Percentiles rank a stretch among this genome's conserved stretches.
Conservation (phyloP, 1,140 invertebrate species). For the Papilio glaucus region DNA sequence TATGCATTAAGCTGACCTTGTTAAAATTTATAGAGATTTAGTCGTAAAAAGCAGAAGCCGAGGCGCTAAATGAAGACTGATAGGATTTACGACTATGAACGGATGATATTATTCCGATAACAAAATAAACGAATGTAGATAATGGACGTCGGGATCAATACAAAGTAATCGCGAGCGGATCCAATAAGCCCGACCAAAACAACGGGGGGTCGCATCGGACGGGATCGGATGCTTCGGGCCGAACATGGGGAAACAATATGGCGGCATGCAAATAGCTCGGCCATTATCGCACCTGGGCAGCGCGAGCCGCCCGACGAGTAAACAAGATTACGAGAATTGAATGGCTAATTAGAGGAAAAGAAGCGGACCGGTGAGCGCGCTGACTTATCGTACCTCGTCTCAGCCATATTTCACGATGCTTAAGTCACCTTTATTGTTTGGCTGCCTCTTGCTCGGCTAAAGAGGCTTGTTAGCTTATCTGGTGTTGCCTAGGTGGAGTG, state of each 20-base stretch:
- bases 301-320: constrained; percentile 73
- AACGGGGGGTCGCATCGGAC: constrained; percentile 74
- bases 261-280: constrained; percentile 82
- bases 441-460: constrained; percentile 77
- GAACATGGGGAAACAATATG: constrained; percentile 81
- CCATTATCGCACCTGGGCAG: constrained; percentile 83
- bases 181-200: constrained; percentile 81
- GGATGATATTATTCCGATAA: constrained; percentile 73
- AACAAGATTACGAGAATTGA: constrained; percentile 83
- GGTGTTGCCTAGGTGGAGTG: constrained; percentile 69
- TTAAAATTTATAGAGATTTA: constrained; percentile 17
- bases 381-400: constrained; percentile 77
- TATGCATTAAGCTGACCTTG: constrained; percentile 22
- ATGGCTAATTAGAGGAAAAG: constrained; percentile 82
- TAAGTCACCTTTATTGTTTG: constrained; percentile 79
- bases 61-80: constrained; percentile 41
- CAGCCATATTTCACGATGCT: constrained; percentile 79
- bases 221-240: constrained; percentile 65
- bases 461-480: constrained; percentile 81
- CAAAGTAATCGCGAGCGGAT: constrained; percentile 81
- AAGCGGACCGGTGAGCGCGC: constrained; percentile 65
- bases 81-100: constrained; percentile 66
- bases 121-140: constrained; percentile 82
- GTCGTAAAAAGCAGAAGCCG: constrained; percentile 4
- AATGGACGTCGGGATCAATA: constrained; percentile 81